Percentiles rank a stretch among this genome's conserved stretches.
Evolutionary conservation across 2,888 invertebrate genomes (phyloP).

Genomic region (Phyto melanocephala): DNA sequence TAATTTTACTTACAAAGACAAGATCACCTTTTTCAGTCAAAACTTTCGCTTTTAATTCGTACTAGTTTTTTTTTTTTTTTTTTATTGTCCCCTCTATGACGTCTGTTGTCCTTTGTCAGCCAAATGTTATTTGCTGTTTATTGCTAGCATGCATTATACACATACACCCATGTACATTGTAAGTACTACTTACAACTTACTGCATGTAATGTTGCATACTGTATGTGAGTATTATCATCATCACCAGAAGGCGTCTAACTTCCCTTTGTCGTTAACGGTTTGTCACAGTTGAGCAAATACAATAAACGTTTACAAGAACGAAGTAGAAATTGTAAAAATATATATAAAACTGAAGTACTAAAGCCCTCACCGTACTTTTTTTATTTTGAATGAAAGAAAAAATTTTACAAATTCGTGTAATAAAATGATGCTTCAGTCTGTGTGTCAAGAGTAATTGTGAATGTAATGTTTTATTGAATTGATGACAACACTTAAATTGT

Average conservation of each 20-base stretch:
- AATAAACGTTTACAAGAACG: constrained; percentile 51
- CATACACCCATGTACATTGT: not conserved
- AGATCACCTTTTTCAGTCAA: constrained; percentile 41
- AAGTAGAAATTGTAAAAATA: constrained; percentile 5
- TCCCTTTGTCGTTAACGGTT: constrained; percentile 65
- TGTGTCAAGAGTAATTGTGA: constrained; percentile 52
- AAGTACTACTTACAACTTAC: constrained; percentile 33
- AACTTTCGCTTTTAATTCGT: constrained; percentile 56
- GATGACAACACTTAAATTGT: constrained; percentile 50
- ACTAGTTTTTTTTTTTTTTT: constrained; percentile 8
- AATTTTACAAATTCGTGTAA: constrained; percentile 20
- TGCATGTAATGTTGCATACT: not conserved
- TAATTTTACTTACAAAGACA: not conserved
- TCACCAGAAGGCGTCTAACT: constrained; percentile 65
- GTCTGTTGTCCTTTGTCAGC: constrained; percentile 56
- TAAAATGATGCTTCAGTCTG: constrained; percentile 34
- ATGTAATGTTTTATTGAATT: constrained; percentile 48
- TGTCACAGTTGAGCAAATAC: constrained; percentile 64
- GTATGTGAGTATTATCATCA: constrained; percentile 29
- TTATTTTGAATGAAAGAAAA: not conserved
- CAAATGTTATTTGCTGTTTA: constrained; percentile 58
- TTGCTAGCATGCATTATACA: not conserved
- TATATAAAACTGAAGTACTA: not conserved
- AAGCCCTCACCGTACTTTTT: not conserved
- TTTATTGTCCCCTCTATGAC: not conserved